Conservation (phyloP, 1,140 invertebrate genomes). For the Pygmarrhopalites habei region DNA sequence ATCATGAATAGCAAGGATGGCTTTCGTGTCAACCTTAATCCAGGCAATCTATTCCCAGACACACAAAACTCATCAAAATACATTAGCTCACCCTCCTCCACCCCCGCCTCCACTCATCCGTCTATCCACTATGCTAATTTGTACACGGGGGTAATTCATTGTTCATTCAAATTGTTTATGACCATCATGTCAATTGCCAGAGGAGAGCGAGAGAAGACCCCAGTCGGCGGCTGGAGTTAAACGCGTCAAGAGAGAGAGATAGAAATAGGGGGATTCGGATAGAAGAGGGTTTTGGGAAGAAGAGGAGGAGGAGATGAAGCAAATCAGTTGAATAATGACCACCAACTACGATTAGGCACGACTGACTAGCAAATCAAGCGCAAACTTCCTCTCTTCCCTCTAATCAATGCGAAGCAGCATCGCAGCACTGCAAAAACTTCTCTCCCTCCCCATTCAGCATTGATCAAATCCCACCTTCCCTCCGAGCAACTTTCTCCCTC, state of each 20-base stretch:
- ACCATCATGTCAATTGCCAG: no score
- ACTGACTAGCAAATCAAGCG: background rate
- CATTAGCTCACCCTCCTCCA: background rate
- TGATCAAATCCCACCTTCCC: background rate
- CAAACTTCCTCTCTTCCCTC: background rate
- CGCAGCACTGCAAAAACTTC: no score
- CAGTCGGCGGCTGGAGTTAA: no score
- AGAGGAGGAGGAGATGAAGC: background rate
- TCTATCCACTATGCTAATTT: background rate
- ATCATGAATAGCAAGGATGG: slow-evolving; percentile 82
- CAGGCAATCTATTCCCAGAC: slow-evolving; percentile 36
- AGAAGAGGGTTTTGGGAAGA: no score
- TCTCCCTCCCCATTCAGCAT: no score
- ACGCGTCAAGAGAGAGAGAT: no score
- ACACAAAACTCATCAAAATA: background rate
- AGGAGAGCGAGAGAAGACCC: no score
- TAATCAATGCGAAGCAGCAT: no score
- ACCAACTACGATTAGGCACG: slow-evolving; percentile 16
- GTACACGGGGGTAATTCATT: no score
- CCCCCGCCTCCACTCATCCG: background rate
- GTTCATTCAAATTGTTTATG: no score
- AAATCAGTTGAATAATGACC: slow-evolving; percentile 15
- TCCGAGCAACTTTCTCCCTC: background rate
- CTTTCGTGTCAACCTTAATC: slow-evolving; percentile 64
- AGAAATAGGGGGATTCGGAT: no score